phyloP scores from a whole-genome alignment of 2,797 vertebrate species.

The Adrianichthys oophorus region DNA sequence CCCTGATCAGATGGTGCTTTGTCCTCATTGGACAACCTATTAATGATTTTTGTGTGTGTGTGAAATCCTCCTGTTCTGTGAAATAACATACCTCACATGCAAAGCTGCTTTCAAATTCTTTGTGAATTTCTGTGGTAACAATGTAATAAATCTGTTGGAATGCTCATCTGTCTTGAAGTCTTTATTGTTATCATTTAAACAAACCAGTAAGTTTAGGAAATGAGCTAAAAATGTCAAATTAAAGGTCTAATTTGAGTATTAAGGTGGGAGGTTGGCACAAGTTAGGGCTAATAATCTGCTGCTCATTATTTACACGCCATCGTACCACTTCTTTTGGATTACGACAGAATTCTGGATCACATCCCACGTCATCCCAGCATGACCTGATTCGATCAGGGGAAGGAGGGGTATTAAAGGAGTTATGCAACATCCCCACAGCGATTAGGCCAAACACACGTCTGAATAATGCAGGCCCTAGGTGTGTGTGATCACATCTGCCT shows the following conservation, averaged over 20 bases:
- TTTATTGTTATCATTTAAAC: constrained; percentile 7
- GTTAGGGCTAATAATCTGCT: constrained; percentile 41
- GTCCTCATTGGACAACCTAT: constrained; percentile 1
- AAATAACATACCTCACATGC: constrained; percentile 56
- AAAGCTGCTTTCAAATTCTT: constrained; percentile 53
- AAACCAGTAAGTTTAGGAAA: neutral
- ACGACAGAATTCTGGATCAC: constrained; percentile 57
- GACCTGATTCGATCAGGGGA: constrained; percentile 30
- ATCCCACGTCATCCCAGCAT: constrained; percentile 34
- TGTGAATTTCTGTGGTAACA: constrained; percentile 26
- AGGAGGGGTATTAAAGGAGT: constrained; percentile 21
- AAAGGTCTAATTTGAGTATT: constrained; percentile 2
- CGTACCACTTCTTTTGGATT: constrained; percentile 57
- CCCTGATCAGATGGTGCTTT: constrained; percentile 45
- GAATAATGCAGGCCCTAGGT: neutral
- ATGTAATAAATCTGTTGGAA: constrained; percentile 61
- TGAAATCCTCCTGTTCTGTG: constrained; percentile 31
- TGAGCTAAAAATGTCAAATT: constrained; percentile 6
- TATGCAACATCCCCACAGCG: constrained; percentile 26
- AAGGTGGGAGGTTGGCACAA: constrained; percentile 38
- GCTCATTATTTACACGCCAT: constrained; percentile 22
- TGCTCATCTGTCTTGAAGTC: neutral
- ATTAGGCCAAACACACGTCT: constrained; percentile 14
- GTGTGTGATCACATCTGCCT: neutral
- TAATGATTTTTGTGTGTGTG: constrained; percentile 2